Base-by-base conservation (phyloP, 2,888 invertebrate species). In the Tetranychus truncatus region DNA sequence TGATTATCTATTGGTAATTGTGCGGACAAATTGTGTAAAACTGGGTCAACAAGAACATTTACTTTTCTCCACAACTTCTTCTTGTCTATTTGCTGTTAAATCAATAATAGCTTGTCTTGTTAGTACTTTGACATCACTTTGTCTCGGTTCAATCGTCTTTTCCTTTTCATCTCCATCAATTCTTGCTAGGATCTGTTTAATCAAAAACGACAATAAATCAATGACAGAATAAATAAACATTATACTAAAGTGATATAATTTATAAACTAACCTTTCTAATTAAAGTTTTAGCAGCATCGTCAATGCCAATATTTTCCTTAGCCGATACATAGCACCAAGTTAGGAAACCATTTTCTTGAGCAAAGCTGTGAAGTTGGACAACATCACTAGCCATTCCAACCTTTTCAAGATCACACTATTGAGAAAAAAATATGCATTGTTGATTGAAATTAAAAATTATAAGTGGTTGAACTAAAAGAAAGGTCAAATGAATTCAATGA, bases 271-370 rank as follows among this genome's bases (percentile, higher is more conserved):
- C 55, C 55, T 55, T 55, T 55, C 55, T 9, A 55, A 96, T 92
- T 84, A 97, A 87, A 81, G 90, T 90, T 81, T 89, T 88, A 6
- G 94, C 92, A 69, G 96, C 92, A 82, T 96, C 95, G 82, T 96
- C 95, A 75, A 97, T 95, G 83, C 95, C 93, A 75, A 93, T 89
- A 81, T 94, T 93, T 81, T 95, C 95, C 83, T 94, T 95, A 71
- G 95, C 95, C 0, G 95, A 95, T 0, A 95, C 95, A 84, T 95
- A 92, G 82, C 90, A 95, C 95, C 95, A 96, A 20, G 91, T 91
- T 15, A 91, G 87, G 83, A 96, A 96, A 0, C 92, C 91, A 80
- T 92, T 91, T 81, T 95, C 92, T 80, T 88, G 88, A 81, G 94
- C 95, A 82, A 91, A 93, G 80, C 93, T 92, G 80, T 95, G 92